phyloP scores from a whole-genome alignment of 2,113 vertebrate genomes.

The Vireo altiloquus region DNA sequence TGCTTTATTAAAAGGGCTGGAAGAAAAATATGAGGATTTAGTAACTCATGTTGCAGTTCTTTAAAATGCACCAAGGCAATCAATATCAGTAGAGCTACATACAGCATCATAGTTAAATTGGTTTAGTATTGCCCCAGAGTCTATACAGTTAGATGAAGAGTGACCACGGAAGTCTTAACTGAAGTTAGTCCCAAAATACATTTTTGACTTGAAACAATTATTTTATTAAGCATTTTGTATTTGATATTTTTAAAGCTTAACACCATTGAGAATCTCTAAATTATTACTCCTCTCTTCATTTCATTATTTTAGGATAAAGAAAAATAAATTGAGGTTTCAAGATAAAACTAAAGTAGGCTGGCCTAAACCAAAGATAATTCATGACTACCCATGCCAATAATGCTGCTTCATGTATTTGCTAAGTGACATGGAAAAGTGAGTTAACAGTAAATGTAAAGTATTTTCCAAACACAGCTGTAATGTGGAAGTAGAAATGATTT shows the following conservation, averaged over 20 bases:
- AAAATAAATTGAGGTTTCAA: slow-evolving; percentile 7
- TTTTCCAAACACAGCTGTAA: neutral
- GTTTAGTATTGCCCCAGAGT: neutral
- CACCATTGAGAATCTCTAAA: neutral
- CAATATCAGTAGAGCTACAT: neutral
- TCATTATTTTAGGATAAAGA: neutral
- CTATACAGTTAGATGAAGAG: neutral
- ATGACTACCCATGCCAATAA: neutral
- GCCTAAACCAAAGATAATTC: neutral
- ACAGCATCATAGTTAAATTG: neutral
- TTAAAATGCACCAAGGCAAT: neutral
- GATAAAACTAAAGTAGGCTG: neutral
- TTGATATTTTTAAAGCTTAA: neutral
- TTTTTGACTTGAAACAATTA: neutral
- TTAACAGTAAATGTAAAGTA: neutral
- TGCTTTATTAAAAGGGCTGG: neutral
- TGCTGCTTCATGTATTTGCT: neutral
- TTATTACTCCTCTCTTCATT: neutral
- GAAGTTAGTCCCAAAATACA: neutral
- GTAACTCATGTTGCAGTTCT: neutral
- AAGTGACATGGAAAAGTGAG: neutral
- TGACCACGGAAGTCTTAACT: neutral
- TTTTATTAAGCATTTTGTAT: neutral
- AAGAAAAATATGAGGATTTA: neutral
- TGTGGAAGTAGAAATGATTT: neutral